Evolutionary conservation across 1,140 invertebrate species (phyloP).

Genomic region (Ladona fulva): DNA sequence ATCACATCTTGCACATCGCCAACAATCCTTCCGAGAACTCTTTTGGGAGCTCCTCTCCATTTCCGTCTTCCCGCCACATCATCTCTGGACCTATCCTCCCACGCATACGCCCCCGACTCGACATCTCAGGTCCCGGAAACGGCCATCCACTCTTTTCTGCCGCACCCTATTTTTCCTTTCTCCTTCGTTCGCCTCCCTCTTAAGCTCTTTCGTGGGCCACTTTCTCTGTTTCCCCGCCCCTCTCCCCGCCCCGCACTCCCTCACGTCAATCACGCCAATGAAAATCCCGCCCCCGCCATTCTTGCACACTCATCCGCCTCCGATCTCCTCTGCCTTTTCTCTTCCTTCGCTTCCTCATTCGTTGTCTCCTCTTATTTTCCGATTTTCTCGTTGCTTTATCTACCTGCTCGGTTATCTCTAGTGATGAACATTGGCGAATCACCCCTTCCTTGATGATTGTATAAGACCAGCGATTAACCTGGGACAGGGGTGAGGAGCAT

Average conservation of each 20-base stretch:
- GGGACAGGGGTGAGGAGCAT: too few species aligned
- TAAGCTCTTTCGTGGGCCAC: neutral
- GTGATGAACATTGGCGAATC: too few species aligned
- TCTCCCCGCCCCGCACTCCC: neutral
- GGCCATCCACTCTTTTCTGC: too few species aligned
- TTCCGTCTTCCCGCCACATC: neutral
- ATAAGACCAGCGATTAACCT: too few species aligned
- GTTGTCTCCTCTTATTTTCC: neutral
- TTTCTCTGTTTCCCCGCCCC: neutral
- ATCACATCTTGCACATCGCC: too few species aligned
- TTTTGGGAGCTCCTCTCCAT: neutral
- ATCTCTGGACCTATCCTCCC: neutral
- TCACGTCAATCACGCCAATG: neutral
- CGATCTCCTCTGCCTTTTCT: neutral
- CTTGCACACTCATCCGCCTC: neutral
- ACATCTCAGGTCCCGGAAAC: too few species aligned
- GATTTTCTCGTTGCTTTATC: too few species aligned
- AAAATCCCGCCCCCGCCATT: neutral
- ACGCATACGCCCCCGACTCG: too few species aligned
- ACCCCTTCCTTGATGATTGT: too few species aligned
- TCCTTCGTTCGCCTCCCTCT: neutral
- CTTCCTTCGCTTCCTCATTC: neutral
- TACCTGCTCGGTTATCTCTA: too few species aligned
- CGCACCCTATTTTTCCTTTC: neutral
- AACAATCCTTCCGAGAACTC: neutral